These are phyloP conservation scores for Atherinosoma microstoma DNA, from an alignment of 2,797 vertebrate genomes.

Conservation along the genomic window DNA sequence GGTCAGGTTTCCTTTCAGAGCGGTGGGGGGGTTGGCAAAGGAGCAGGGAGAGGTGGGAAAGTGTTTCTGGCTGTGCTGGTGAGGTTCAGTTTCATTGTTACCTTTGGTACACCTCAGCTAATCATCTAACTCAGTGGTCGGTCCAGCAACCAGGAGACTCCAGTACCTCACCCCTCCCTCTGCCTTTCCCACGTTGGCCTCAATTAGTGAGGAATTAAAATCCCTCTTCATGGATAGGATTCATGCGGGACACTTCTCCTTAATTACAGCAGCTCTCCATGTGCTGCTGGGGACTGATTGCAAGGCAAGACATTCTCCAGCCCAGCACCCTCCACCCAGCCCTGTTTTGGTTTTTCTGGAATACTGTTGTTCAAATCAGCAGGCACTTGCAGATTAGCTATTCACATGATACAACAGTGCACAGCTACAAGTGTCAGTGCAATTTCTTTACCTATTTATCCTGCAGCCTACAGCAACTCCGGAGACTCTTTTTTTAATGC, in stretches of 20 bases:
- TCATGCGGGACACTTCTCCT: slow-evolving; percentile 71
- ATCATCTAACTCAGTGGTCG: slow-evolving; percentile 78
- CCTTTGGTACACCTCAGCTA: slow-evolving; percentile 70
- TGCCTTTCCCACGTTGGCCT: slow-evolving; percentile 68
- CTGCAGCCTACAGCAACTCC: slow-evolving; percentile 57
- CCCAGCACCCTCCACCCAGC: slow-evolving; percentile 39
- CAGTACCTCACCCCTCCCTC: slow-evolving; percentile 46
- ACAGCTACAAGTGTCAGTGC: slow-evolving; percentile 61
- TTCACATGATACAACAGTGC: slow-evolving; percentile 67
- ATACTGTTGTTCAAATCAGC: slow-evolving; percentile 66
- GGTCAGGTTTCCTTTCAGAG: slow-evolving; percentile 62
- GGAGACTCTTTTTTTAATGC: slow-evolving; percentile 30
- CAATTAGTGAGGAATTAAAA: slow-evolving; percentile 84
- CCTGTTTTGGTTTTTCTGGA: slow-evolving; percentile 55
- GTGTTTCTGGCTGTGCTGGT: slow-evolving; percentile 67
- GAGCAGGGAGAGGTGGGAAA: slow-evolving; percentile 61
- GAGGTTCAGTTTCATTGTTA: slow-evolving; percentile 63
- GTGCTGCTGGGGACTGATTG: slow-evolving; percentile 80
- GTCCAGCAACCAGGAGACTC: slow-evolving; percentile 63
- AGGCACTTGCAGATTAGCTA: slow-evolving; percentile 75
- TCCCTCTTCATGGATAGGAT: slow-evolving; percentile 73
- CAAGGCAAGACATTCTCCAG: slow-evolving; percentile 61
- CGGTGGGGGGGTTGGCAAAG: slow-evolving; percentile 29
- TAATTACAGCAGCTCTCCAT: slow-evolving; percentile 78
- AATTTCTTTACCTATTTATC: slow-evolving; percentile 50